Conservation (phyloP, 2,888 invertebrate genomes). For the Hydrotaea diabolus region DNA sequence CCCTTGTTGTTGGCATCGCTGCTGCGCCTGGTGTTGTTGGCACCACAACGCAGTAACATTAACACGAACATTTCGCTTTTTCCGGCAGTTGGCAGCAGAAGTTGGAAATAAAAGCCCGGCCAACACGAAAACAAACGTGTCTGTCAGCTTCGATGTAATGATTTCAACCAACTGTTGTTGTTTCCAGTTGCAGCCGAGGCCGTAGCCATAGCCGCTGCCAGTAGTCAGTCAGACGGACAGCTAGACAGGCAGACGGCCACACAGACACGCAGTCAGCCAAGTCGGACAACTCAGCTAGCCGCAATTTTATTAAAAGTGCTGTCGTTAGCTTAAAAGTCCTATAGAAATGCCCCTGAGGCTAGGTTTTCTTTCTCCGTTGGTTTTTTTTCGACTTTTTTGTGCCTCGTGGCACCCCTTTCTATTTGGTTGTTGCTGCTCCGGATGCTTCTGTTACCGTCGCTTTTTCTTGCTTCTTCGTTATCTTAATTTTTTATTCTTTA, state of each 20-base stretch:
- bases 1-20: slow-evolving; percentile 44
- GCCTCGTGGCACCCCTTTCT: slow-evolving; percentile 40
- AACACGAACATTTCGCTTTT: slow-evolving; percentile 5
- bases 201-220: too few species aligned
- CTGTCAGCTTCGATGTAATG: slow-evolving; percentile 23
- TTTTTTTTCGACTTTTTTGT: not conserved
- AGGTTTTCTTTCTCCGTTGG: slow-evolving; percentile 53
- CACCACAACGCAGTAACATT: slow-evolving; percentile 40
- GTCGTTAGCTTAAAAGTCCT: slow-evolving; percentile 65
- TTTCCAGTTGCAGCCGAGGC: slow-evolving; percentile 13
- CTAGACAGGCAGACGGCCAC: too few species aligned
- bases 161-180: slow-evolving; percentile 64
- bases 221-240: slow-evolving; percentile 19
- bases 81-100: not conserved
- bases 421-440: not conserved
- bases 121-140: slow-evolving; percentile 27
- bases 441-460: not conserved
- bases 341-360: slow-evolving; percentile 59
- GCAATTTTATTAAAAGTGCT: slow-evolving; percentile 70
- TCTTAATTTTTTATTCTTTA: slow-evolving; percentile 38
- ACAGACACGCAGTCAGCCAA: slow-evolving; percentile 54
- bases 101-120: not conserved
- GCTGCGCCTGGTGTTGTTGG: slow-evolving; percentile 1
- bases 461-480: slow-evolving; percentile 24
- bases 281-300: slow-evolving; percentile 52